Conservation (phyloP, 2,113 vertebrate genomes). For the Paralichthys olivaceus region DNA sequence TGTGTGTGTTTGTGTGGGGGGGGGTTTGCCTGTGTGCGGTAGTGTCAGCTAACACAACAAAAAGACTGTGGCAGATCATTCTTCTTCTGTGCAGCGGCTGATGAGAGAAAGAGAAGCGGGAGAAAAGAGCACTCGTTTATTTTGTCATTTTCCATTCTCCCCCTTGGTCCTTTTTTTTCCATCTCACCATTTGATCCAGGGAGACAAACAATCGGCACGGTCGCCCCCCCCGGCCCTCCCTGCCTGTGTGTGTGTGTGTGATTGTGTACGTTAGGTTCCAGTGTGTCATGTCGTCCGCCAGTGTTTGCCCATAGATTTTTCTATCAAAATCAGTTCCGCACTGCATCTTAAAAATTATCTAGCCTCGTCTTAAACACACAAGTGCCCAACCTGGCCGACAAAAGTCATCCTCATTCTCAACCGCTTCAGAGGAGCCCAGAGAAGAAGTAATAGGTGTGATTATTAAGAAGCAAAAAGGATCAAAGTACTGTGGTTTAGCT, state of each 20-base stretch:
- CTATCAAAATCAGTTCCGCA: slow-evolving; percentile 24
- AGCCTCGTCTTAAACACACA: slow-evolving; percentile 4
- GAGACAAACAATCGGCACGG: slow-evolving; percentile 56
- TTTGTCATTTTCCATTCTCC: slow-evolving; percentile 66
- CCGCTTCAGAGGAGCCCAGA: slow-evolving; percentile 25
- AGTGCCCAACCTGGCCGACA: background rate
- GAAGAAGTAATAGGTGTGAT: slow-evolving; percentile 42
- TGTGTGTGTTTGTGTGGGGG: background rate
- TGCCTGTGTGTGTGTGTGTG: slow-evolving; percentile 11
- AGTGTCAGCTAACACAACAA: slow-evolving; percentile 49
- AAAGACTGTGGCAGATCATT: slow-evolving; percentile 61
- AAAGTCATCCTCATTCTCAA: slow-evolving; percentile 35
- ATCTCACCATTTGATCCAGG: slow-evolving; percentile 52
- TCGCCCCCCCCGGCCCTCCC: slow-evolving; percentile 17
- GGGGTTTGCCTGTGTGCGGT: background rate
- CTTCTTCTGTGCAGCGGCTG: slow-evolving; percentile 35
- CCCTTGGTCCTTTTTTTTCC: slow-evolving; percentile 53
- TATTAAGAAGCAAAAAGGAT: slow-evolving; percentile 39
- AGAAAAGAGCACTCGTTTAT: slow-evolving; percentile 63
- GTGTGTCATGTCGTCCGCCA: background rate
- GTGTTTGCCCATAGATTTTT: slow-evolving; percentile 22
- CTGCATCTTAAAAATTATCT: slow-evolving; percentile 9
- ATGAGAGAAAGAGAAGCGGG: slow-evolving; percentile 47
- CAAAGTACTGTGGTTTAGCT: slow-evolving; percentile 40
- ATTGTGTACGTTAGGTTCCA: background rate